phyloP scores from a whole-genome alignment of 2,888 invertebrate genomes.

The Apantesis nais region DNA sequence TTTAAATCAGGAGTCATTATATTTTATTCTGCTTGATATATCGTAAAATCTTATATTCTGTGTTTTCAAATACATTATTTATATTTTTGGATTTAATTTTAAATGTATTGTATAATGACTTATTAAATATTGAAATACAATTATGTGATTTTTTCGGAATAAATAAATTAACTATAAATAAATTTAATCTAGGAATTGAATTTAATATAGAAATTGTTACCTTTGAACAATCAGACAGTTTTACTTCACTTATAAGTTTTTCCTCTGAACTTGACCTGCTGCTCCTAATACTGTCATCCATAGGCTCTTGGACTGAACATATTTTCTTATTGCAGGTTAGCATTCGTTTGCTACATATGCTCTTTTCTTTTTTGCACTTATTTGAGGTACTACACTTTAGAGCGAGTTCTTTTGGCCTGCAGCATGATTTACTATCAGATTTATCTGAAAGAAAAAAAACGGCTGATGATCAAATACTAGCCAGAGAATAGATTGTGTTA shows the following conservation, averaged over 20 bases:
- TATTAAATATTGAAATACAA: too few relatives aligned
- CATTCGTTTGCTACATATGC: neutral
- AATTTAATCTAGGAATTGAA: neutral
- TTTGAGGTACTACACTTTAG: neutral
- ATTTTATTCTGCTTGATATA: too few relatives aligned
- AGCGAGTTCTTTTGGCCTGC: neutral
- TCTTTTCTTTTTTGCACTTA: neutral
- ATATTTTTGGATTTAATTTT: too few relatives aligned
- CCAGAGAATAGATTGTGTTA: neutral
- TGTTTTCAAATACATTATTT: too few relatives aligned
- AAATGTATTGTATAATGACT: too few relatives aligned
- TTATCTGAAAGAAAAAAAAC: neutral
- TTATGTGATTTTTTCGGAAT: too few relatives aligned
- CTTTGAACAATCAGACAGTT: constrained; percentile 49
- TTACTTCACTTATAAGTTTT: constrained; percentile 48
- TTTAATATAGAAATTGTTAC: constrained; percentile 45
- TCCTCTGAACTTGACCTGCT: constrained; percentile 46
- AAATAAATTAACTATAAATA: neutral
- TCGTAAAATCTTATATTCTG: too few relatives aligned
- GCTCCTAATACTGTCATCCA: neutral
- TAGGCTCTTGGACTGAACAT: neutral
- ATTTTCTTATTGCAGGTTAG: neutral
- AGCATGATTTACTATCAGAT: neutral
- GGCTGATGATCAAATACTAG: neutral
- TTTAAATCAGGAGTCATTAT: too few relatives aligned